These are phyloP conservation scores for Zygaena filipendulae DNA, from an alignment of 2,888 invertebrate genomes.

Conservation along the genomic window DNA sequence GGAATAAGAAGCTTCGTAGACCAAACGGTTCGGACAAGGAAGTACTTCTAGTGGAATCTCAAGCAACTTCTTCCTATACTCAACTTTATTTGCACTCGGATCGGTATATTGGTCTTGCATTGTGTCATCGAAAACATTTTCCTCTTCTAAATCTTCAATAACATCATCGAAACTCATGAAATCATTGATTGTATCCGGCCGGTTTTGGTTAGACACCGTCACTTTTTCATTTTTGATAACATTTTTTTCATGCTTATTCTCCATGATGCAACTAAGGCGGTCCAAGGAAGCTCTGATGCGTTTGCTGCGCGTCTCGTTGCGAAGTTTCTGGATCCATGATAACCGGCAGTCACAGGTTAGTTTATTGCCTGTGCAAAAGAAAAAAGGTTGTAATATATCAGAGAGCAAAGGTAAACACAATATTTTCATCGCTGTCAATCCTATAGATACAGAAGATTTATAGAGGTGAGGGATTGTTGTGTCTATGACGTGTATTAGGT, in stretches of 20 bases:
- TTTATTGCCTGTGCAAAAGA: constrained; percentile 75
- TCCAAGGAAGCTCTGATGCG: constrained; percentile 73
- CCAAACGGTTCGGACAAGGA: constrained; percentile 46
- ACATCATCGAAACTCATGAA: constrained; percentile 37
- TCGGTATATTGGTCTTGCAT: constrained; percentile 52
- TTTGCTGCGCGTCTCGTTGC: constrained; percentile 78
- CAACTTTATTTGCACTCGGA: constrained; percentile 33
- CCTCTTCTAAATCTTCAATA: constrained; percentile 36
- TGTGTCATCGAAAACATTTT: constrained; percentile 44
- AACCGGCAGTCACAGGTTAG: constrained; percentile 85
- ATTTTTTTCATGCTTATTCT: constrained; percentile 38
- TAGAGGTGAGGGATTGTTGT: too few relatives aligned
- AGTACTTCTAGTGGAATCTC: constrained; percentile 48
- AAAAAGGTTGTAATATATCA: constrained; percentile 16
- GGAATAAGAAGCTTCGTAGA: constrained; percentile 43
- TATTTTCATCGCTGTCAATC: too few relatives aligned
- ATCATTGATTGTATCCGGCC: background rate
- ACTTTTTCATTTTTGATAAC: constrained; percentile 28
- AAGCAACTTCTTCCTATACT: constrained; percentile 40
- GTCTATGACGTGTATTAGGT: too few relatives aligned
- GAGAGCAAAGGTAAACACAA: background rate
- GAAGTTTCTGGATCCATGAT: constrained; percentile 80
- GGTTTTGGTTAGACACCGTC: constrained; percentile 15
- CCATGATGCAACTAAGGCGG: constrained; percentile 76
- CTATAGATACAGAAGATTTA: too few relatives aligned